Conservation (phyloP, 2,888 invertebrate genomes). For the Lypha dubia region DNA sequence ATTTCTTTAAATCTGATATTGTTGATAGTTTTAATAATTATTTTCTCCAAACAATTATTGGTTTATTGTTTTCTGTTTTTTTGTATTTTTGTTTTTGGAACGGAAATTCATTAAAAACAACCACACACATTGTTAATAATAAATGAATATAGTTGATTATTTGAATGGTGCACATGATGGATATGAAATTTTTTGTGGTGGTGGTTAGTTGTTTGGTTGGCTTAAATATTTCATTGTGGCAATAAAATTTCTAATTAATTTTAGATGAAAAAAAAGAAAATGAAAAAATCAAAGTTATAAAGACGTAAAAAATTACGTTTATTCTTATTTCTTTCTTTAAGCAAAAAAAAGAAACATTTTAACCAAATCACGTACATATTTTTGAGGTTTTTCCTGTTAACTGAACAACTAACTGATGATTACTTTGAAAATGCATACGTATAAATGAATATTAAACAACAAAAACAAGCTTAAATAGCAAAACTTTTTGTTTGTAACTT, state of each 20-base stretch:
- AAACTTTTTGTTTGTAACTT: conserved; percentile 41
- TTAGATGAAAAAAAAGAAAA: background rate
- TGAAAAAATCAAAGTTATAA: background rate
- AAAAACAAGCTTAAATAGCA: conserved; percentile 19
- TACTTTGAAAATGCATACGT: background rate
- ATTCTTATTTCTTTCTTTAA: background rate
- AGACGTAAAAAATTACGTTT: no score
- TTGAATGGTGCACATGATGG: conserved; percentile 18
- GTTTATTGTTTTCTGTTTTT: no score
- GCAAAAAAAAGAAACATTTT: conserved; percentile 32
- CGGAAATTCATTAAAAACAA: conserved; percentile 72
- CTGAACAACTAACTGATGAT: conserved; percentile 43
- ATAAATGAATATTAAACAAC: background rate
- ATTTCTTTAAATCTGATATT: conserved; percentile 36
- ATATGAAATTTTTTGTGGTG: conserved; percentile 38
- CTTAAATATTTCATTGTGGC: conserved; percentile 1
- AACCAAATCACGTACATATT: conserved; percentile 67
- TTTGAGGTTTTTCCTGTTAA: conserved; percentile 71
- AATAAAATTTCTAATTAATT: conserved; percentile 61
- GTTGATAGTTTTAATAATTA: background rate
- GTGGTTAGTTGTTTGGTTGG: conserved; percentile 42
- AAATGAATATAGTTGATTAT: conserved; percentile 27
- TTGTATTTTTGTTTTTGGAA: no score
- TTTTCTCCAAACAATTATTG: conserved; percentile 40
- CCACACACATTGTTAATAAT: conserved; percentile 70